Percentiles rank a stretch among this genome's conserved stretches.
Evolutionary conservation across 2,113 vertebrate species (phyloP).

Genomic region (Pteronura brasiliensis): DNA sequence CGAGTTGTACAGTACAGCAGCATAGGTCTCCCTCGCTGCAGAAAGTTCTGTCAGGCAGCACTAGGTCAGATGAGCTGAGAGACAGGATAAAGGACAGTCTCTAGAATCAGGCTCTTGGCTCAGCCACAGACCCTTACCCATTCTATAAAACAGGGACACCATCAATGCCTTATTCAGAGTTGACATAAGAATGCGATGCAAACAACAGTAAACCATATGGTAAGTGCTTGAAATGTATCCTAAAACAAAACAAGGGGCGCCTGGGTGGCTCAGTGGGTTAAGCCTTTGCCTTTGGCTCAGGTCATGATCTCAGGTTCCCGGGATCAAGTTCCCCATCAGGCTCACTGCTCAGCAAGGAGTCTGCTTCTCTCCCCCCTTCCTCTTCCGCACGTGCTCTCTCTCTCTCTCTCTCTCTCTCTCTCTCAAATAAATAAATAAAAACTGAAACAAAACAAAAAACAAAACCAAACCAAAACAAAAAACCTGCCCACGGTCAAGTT

Average conservation of each 20-base stretch:
- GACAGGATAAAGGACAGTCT: background rate
- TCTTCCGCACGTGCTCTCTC: background rate
- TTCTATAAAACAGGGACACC: background rate
- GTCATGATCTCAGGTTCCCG: background rate
- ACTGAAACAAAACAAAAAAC: background rate
- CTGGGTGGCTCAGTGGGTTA: background rate
- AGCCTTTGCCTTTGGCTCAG: background rate
- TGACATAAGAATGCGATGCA: background rate
- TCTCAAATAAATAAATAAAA: background rate
- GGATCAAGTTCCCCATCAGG: rapidly evolving
- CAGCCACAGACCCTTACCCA: background rate
- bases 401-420: background rate
- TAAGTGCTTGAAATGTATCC: background rate
- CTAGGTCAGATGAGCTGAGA: background rate
- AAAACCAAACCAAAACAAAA: background rate
- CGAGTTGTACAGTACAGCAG: background rate
- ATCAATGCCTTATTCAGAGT: rapidly evolving
- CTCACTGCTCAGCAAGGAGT: background rate
- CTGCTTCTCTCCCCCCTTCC: background rate
- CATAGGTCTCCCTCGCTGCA: background rate
- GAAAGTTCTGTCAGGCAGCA: background rate
- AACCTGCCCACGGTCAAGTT: background rate
- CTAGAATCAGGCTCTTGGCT: background rate
- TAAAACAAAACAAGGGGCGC: background rate
- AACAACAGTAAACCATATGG: background rate